Evolutionary conservation across 2,797 vertebrate genomes (phyloP).

Genomic region (Lophius americanus): DNA sequence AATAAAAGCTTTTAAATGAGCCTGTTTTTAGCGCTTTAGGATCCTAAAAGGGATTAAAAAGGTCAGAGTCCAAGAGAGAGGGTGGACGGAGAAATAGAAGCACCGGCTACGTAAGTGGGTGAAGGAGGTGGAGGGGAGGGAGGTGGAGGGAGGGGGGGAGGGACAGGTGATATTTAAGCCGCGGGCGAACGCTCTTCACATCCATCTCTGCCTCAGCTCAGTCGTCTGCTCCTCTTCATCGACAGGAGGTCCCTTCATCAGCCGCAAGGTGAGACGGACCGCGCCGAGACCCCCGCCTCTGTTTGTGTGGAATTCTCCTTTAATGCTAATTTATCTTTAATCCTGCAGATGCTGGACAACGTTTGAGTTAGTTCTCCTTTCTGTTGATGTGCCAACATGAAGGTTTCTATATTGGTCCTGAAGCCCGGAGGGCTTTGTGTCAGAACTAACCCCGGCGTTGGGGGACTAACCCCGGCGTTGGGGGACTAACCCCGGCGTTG

Average conservation of each 20-base stretch:
- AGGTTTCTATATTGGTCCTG: no score
- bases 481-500: no score
- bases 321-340: no score
- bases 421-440: no score
- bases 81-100: conserved; percentile 54
- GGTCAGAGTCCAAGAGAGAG: conserved; percentile 15
- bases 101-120: conserved; percentile 46
- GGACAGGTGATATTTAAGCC: conserved; percentile 84
- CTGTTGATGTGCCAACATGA: no score
- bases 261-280: conserved; percentile 79
- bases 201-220: conserved; percentile 75
- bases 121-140: conserved; percentile 34
- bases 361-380: no score
- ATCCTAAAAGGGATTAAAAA: no score
- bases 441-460: no score
- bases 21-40: no score
- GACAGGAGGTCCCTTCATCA: conserved; percentile 76
- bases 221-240: conserved; percentile 65
- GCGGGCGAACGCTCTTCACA: conserved; percentile 73
- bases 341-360: no score
- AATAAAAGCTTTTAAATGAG: no score
- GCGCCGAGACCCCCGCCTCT: not conserved
- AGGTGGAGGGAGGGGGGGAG: conserved; percentile 22
- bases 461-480: no score
- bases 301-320: not conserved